Evolutionary conservation across 2,888 invertebrate species (phyloP), one percentile per base, ranked within the genome.

Genomic region (Drosophila longiperda): DNA sequence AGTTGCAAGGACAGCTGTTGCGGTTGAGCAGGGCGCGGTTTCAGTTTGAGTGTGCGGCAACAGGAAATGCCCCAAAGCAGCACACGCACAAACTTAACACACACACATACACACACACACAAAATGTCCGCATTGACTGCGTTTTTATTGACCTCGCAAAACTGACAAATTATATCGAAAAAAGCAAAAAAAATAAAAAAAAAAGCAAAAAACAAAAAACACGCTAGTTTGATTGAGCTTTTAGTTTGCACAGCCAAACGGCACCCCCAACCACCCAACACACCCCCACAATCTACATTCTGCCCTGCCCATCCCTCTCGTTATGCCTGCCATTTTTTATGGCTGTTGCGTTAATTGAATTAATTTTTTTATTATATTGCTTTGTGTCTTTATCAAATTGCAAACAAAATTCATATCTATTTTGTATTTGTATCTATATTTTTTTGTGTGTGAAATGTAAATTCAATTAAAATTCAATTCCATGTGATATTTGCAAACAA

Each of bases 381-480:
- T 33, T 57, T 67, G 45, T 72, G 32, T 66, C 81, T 69, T 89
- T 89, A 85, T 85, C 89, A 75, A 73, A 55, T 50, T 65, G 52
- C 80, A 77, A 79, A 87, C 52, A 65, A 60, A 77, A 70, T 72
- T 83, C 64, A 80, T 77, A 80, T 86, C 72, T 75, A 55, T 66
- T 60, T 15, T 32, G 32, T 67, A 23, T 42, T 23, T 60, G 40
- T 62, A 11, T n/a, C n/a, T n/a, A n/a, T n/a, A n/a, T 63, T 57
- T 32, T 38, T 5, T 59, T n/a, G 65, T 66, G 58, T 64, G 72
- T 65, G 42, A 78, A 80, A 85, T 90, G 81, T 88, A 83, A 86
- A 86, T 90, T 90, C 81, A 86, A 86, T 86, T 86, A 89, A 88
- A 88, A 83, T 83, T 83, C n/a, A n/a, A n/a, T 78, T 65, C 86